Base-by-base conservation (phyloP, 2,797 vertebrate genomes). In the Margarornis squamiger region DNA sequence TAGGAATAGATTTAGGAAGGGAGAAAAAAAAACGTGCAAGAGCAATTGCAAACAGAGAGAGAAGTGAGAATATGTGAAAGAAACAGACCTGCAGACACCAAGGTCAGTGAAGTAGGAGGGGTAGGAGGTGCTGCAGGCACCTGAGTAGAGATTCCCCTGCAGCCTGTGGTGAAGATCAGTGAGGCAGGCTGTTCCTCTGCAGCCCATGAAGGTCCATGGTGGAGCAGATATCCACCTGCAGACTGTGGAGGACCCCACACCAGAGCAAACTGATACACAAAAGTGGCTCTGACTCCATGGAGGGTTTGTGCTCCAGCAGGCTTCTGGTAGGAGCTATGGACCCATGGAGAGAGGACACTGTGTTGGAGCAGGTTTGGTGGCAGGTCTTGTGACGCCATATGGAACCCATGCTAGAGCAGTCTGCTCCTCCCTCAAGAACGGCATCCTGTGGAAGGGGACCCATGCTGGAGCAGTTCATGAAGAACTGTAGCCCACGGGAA, bases 221-320 rank as follows among this genome's bases (percentile, higher is more conserved):
- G 23, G 19, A 82, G 54, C 32, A 55, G 13, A 89, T 6, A 63
- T 63, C 11, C 20, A 63, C 2, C 11, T n/a, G 30, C 20, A 57
- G 49, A 21, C 24, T 3, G 0, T 43, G 29, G 16, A 63, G 13
- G 57, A 76, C 7, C 7, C 4, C 7, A 26, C 14, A 9, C 2
- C 11, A 3, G 9, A 70, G 14, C 7, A 70, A 81, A 41, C 24
- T 45, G 16, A 30, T 38, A 12, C 27, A 20, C 7, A 63, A 57
- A 63, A 8, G 13, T 49, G 26, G 1, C 36, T 57, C 27, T 70
- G 57, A 51, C 26, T 5, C 1, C 0, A 0, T 51, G 49, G 23
- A 70, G 7, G 4, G 9, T 30, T 70, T 70, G 21, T 63, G 11
- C 49, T 65, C 24, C 38, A 36, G 32, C 7, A 54, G 24, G 24